Base-by-base conservation (phyloP, 1,140 invertebrate species). In the Schlechtendalia chinensis region DNA sequence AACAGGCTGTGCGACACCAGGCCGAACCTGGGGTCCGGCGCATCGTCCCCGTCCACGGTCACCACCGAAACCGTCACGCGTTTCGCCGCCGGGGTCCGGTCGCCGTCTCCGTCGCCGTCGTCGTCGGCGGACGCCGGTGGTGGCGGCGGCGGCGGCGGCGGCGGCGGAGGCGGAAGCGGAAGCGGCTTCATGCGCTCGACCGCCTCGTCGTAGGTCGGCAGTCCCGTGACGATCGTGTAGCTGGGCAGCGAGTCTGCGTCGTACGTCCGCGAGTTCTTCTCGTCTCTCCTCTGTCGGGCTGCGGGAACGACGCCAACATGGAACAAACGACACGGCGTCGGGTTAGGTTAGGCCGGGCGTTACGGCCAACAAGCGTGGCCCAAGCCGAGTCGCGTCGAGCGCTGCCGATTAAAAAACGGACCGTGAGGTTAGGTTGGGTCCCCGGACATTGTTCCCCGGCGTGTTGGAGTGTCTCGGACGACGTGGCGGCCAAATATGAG, bases 201-300 rank as follows among this genome's bases (percentile, higher is more conserved):
- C 4, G 89, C 89, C 82, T 90, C 89, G 45, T 90, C 89, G 83
- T 90, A 90, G 16, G 86, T 89, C 10, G 89, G 89, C 61, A 90
- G 83, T 10, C 89, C 89, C 10, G 89, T 90, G 16, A 89, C 89
- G 61, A 90, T 87, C 0, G 89, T 90, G 83, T 90, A 90, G 69
- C 88, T 89, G 3, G 89, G 89, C 69, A 90, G 83, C 0, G 88
- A 88, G 79, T 90, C 89, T 75, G 89, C 88, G 29, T 82, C 83
- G 39, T 63, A n/a, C 11, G 47, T 63, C 17, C 12, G 39, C 17
- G 54, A 50, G 24, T 50, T 81, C 12, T 74, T 74, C 22, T 74
- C 81, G 50, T 74, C 14, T 11, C 74, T 61, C 16, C 71, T 29
- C 17, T 56, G 81, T 16, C 67, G 24, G 19, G 39, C 81, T 81